Evolutionary conservation across 2,113 vertebrate species (phyloP).

Genomic region (Pandion haliaetus): DNA sequence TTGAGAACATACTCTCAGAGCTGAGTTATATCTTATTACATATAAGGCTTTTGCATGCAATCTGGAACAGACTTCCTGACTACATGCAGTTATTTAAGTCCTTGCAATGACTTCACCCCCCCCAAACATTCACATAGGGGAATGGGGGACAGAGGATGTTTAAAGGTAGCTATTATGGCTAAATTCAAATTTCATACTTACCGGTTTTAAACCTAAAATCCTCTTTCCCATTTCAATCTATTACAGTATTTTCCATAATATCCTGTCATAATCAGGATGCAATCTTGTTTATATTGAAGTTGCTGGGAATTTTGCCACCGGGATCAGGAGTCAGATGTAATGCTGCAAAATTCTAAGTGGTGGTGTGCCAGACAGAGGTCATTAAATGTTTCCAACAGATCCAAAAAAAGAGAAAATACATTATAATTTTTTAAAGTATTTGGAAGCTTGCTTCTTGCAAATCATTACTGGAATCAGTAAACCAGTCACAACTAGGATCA

Average conservation of each 20-base stretch:
- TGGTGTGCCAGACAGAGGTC: background rate
- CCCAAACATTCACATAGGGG: fast-evolving
- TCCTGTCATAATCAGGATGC: background rate
- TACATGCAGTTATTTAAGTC: background rate
- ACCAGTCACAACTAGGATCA: background rate
- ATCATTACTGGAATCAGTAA: background rate
- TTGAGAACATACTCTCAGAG: background rate
- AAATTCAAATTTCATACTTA: background rate
- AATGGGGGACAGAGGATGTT: background rate
- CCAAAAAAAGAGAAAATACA: background rate
- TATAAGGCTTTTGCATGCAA: background rate
- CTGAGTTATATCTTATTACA: background rate
- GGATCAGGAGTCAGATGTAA: background rate
- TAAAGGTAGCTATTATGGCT: background rate
- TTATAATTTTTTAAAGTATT: background rate
- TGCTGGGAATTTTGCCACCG: background rate
- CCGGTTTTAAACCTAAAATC: background rate
- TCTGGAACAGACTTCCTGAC: background rate
- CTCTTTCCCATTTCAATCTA: background rate
- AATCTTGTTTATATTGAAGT: background rate
- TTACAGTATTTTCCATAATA: background rate
- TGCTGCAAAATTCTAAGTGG: background rate
- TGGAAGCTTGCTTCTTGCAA: background rate
- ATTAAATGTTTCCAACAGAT: background rate
- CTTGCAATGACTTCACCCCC: background rate